Conservation (phyloP, 2,113 vertebrate species). For the Carassius carassius region DNA sequence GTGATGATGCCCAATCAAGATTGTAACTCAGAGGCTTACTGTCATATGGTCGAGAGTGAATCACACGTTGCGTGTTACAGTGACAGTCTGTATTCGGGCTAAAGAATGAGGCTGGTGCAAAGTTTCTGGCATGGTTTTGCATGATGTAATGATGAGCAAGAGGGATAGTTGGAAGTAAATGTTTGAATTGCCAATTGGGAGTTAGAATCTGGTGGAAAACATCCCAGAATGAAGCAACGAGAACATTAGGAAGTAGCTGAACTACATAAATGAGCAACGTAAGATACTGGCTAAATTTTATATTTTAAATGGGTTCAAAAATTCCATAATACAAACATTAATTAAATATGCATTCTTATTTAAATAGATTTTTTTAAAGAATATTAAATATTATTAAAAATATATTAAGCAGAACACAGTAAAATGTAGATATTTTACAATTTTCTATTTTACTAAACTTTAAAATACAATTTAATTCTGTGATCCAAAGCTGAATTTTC, state of each 20-base stretch:
- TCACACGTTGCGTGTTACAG: neutral
- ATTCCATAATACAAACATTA: no score
- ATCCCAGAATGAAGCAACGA: neutral
- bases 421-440: neutral
- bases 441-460: no score
- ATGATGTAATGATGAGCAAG: constrained; percentile 50
- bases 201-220: neutral
- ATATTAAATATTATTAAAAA: neutral
- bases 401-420: neutral
- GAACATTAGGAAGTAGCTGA: neutral
- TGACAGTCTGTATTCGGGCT: neutral
- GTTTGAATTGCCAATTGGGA: constrained; percentile 19
- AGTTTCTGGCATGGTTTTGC: constrained; percentile 20
- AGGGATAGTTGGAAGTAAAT: constrained; percentile 5
- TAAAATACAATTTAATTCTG: no score
- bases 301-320: no score
- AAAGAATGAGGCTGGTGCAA: neutral
- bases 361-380: neutral
- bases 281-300: no score
- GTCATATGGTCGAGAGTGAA: neutral
- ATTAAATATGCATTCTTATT: no score
- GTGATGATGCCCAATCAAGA: constrained; percentile 33
- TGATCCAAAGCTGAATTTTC: no score
- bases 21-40: neutral
- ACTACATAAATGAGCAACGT: neutral